phyloP scores from a whole-genome alignment of 2,113 vertebrate genomes.

The Hemiscyllium ocellatum region DNA sequence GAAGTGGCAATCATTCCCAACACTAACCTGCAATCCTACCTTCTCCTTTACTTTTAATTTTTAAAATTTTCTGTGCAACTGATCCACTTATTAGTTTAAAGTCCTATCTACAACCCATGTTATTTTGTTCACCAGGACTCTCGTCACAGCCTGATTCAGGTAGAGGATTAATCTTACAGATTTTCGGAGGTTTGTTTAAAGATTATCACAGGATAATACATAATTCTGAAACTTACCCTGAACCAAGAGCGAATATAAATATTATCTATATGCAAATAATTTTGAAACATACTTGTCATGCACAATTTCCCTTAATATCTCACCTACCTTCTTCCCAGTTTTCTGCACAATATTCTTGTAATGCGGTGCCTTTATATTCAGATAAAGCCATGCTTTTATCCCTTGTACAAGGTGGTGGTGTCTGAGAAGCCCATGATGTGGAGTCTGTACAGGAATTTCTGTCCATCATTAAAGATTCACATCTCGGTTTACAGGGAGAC shows the following conservation, averaged over 20 bases:
- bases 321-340: constrained; percentile 29
- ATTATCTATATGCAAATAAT: background rate
- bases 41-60: too few species aligned
- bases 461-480: background rate
- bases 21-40: too few species aligned
- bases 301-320: background rate
- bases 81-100: too few species aligned
- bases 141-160: too few species aligned
- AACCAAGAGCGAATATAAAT: background rate
- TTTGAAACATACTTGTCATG: background rate
- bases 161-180: background rate
- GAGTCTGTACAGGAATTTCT: background rate
- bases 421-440: background rate
- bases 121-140: too few species aligned
- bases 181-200: background rate
- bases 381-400: too few species aligned
- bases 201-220: background rate
- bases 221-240: background rate
- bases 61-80: too few species aligned
- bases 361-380: background rate
- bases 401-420: background rate
- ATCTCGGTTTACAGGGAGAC: background rate
- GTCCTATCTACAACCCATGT: too few species aligned
- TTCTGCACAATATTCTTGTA: background rate
- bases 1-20: too few species aligned